These are phyloP conservation scores for Calliscelio sp. DNA, from an alignment of 2,888 invertebrate species.

Conservation along the genomic window DNA sequence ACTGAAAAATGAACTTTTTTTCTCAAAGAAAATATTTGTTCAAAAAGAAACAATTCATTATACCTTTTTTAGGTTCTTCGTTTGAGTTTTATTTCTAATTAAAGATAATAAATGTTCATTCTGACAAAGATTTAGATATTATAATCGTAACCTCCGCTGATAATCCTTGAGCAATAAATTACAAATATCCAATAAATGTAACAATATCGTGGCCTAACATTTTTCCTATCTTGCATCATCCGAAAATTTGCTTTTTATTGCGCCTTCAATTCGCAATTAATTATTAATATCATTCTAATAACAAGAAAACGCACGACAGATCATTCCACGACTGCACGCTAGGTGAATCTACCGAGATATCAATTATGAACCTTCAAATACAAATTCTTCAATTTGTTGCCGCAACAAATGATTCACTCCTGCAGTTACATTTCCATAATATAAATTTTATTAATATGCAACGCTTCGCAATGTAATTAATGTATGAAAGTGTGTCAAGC, in stretches of 20 bases:
- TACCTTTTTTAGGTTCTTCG: too few species aligned
- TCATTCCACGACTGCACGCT: slow-evolving; percentile 5
- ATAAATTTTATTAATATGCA: slow-evolving; percentile 64
- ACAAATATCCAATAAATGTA: slow-evolving; percentile 31
- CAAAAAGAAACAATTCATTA: too few species aligned
- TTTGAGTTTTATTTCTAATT: background rate
- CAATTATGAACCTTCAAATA: slow-evolving; percentile 42
- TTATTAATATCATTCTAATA: slow-evolving; percentile 36
- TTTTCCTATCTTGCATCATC: slow-evolving; percentile 46
- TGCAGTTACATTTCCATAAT: slow-evolving; percentile 57
- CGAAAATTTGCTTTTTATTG: slow-evolving; percentile 45
- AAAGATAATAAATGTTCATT: background rate
- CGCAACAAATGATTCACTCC: slow-evolving; percentile 60
- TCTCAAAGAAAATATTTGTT: too few species aligned
- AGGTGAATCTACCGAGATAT: slow-evolving; percentile 28
- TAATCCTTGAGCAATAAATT: slow-evolving; percentile 10
- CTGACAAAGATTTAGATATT: slow-evolving; percentile 14
- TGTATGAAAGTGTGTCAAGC: slow-evolving; percentile 68
- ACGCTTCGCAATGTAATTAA: slow-evolving; percentile 58
- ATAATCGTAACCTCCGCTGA: background rate
- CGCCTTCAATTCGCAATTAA: slow-evolving; percentile 26
- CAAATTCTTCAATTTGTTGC: slow-evolving; percentile 54
- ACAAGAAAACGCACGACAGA: background rate
- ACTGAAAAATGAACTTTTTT: too few species aligned
- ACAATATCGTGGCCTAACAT: slow-evolving; percentile 20